Evolutionary conservation across 1,140 invertebrate genomes (phyloP).

Genomic region (Ceratina australensis): DNA sequence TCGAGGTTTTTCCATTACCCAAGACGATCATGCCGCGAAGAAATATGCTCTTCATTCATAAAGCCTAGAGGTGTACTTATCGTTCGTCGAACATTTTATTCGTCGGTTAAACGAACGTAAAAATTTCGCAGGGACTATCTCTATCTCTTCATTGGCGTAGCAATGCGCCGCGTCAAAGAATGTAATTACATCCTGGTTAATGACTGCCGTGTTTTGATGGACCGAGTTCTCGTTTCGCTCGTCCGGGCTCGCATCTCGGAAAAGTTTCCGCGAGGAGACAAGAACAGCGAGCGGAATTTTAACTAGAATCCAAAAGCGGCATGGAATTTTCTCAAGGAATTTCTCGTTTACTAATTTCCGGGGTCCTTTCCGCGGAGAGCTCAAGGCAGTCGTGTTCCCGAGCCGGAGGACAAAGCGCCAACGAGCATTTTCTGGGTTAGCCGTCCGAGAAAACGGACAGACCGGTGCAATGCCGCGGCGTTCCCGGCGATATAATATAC

Average conservation of each 20-base stretch:
- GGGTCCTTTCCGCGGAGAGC: background rate
- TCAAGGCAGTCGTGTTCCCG: constrained; percentile 11
- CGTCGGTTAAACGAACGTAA: too few relatives aligned
- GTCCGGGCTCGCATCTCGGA: background rate
- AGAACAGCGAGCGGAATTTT: constrained; percentile 2
- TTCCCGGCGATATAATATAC: constrained; percentile 53
- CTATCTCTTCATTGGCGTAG: too few relatives aligned
- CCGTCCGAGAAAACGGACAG: constrained; percentile 41
- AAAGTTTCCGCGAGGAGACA: background rate
- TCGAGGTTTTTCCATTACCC: too few relatives aligned
- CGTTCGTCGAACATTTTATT: too few relatives aligned
- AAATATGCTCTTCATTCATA: too few relatives aligned
- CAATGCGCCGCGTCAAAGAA: too few relatives aligned
- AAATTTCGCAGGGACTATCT: too few relatives aligned
- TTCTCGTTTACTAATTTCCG: constrained; percentile 14
- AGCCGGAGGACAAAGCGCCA: constrained; percentile 39
- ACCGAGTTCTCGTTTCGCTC: background rate
- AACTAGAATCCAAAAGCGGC: constrained; percentile 15
- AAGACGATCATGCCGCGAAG: too few relatives aligned
- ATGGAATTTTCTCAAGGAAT: background rate
- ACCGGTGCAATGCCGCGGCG: background rate
- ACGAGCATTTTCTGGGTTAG: constrained; percentile 57
- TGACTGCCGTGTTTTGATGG: background rate
- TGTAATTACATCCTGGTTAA: too few relatives aligned
- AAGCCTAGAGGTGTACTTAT: too few relatives aligned